A percentile compares a stretch with the other conserved stretches of the same genome.
These are phyloP conservation scores for Chalcosyrphus nemorum DNA, from an alignment of 2,888 invertebrate genomes.

Conservation along the genomic window DNA sequence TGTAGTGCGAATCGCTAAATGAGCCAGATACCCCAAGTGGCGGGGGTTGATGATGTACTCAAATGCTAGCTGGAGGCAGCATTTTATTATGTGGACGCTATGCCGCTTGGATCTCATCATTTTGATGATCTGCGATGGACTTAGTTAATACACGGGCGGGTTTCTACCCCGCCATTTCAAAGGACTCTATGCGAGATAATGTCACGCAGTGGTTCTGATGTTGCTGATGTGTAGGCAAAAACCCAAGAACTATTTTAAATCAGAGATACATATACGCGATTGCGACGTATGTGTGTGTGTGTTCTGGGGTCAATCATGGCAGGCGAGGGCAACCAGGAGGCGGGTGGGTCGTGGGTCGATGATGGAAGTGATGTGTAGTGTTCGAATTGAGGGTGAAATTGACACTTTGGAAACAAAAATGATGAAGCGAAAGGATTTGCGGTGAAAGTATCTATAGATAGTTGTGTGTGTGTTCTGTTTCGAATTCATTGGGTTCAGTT, in stretches of 20 bases:
- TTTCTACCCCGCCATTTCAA: constrained; percentile 31
- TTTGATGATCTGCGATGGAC: constrained; percentile 72
- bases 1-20: constrained; percentile 67
- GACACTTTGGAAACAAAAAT: constrained; percentile 27
- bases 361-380: constrained; percentile 34
- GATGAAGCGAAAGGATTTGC: not conserved
- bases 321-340: not conserved
- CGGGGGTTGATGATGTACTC: constrained; percentile 42
- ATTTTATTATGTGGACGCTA: constrained; percentile 62
- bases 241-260: constrained; percentile 63
- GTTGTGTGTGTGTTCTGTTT: not conserved
- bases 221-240: not conserved
- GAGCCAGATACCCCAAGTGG: constrained; percentile 59
- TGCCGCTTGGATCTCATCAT: constrained; percentile 56
- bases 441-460: not conserved
- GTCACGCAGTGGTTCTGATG: constrained; percentile 54
- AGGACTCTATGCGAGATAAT: constrained; percentile 58
- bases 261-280: constrained; percentile 63
- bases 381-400: constrained; percentile 44
- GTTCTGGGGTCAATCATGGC: constrained; percentile 22
- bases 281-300: constrained; percentile 44
- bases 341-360: constrained; percentile 19
- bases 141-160: constrained; percentile 49
- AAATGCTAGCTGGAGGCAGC: constrained; percentile 61
- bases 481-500: not conserved